phyloP scores from a whole-genome alignment of 2,113 vertebrate genomes.

The Datnioides undecimradiatus region DNA sequence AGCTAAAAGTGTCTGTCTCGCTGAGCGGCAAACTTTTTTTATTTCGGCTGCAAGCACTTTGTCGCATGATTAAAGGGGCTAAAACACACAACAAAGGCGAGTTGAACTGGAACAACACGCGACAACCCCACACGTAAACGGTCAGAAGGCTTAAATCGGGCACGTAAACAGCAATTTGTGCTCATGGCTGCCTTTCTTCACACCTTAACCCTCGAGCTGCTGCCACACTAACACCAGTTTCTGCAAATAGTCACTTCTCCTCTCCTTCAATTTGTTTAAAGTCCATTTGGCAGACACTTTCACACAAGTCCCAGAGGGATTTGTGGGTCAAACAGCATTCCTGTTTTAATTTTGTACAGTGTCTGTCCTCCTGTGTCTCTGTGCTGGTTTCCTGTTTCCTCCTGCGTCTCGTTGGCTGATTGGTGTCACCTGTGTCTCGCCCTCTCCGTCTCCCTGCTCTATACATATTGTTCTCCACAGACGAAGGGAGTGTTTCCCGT shows the following conservation, averaged over 20 bases:
- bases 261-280: not conserved
- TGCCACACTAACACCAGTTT: not conserved
- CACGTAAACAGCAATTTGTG: not conserved
- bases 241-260: not conserved
- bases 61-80: not conserved
- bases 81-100: not conserved
- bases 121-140: not conserved
- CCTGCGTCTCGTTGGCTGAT: no score
- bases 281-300: not conserved
- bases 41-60: not conserved
- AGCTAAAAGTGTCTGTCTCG: not conserved
- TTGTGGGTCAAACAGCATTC: no score
- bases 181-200: not conserved
- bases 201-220: not conserved
- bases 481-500: no score
- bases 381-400: no score
- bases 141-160: not conserved
- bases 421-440: no score
- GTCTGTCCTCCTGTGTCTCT: no score
- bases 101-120: not conserved
- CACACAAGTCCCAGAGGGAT: no score
- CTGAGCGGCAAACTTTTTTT: slow-evolving; percentile 30
- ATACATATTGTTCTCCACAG: no score
- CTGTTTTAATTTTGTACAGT: no score
- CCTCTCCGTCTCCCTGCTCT: no score